Evolutionary conservation across 2,888 invertebrate species (phyloP), one percentile per base, ranked within the genome.

Genomic region (Lasioglossum oenotherae): DNA sequence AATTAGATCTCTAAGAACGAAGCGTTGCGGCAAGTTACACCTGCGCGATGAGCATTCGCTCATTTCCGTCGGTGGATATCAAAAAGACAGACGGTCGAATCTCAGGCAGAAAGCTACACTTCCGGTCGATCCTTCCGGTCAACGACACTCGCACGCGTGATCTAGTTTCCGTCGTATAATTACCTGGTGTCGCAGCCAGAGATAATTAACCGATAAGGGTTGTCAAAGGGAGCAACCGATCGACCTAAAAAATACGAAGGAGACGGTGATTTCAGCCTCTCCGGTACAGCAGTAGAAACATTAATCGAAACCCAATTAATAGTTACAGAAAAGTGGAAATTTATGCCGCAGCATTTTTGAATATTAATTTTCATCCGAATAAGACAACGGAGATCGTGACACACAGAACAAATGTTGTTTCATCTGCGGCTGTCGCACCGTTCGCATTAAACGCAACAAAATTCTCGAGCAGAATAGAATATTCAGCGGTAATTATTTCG

Each of bases 161-260:
- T 92, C 90, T 91, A 93, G 91, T 91, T 93, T 93, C 93, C 93
- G 93, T 90, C 86, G 72, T 89, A 87, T 92, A 93, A 93, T 93
- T 93, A 92, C 91, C 87, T 90, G 88, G 86, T 91, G 91, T 92
- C 92, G 83, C 84, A 88, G 90, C 91, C 85, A 89, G 87, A 93
- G 93, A 93, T 93, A 93, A 93, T 92, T 92, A 91, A 90, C 91
- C 88, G 92, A 93, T 92, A 88, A 79, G 46, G 74, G 73, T 77
- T 57, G 71, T 77, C 64, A 60, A 72, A 72, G 16, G 67, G 23
- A 46, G 57, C 41, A 31, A 49, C 72, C 71, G 27, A 46, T 53
- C 69, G 74, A 69, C 49, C 64, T 73, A 35, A 81, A 78, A 81
- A 81, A 82, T 71, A 49, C 14, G 10, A 71, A 60, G 64, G 53